phyloP scores from a whole-genome alignment of 2,797 vertebrate genomes.

The Myotis myotis region DNA sequence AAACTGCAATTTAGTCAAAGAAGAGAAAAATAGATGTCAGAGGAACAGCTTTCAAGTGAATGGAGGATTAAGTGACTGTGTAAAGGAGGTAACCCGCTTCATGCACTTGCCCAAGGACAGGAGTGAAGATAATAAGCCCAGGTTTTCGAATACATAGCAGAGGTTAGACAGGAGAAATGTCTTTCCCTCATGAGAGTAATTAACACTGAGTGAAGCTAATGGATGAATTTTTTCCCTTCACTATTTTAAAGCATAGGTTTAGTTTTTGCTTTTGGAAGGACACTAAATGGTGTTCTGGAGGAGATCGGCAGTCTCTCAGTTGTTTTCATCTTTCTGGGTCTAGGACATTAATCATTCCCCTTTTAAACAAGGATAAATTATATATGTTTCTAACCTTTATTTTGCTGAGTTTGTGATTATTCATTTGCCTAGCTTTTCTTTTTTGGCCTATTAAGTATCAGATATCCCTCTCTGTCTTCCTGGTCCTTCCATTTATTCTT shows the following conservation, averaged over 20 bases:
- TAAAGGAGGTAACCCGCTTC: background rate
- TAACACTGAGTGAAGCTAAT: background rate
- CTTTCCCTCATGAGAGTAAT: background rate
- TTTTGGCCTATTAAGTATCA: background rate
- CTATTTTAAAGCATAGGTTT: background rate
- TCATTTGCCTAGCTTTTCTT: background rate
- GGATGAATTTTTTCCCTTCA: background rate
- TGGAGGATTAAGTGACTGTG: background rate
- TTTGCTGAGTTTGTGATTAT: background rate
- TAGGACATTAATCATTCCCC: background rate
- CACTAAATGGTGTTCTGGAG: background rate
- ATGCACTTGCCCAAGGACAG: background rate
- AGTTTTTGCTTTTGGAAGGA: background rate
- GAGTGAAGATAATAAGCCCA: background rate
- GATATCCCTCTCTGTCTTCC: background rate
- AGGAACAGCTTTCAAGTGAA: background rate
- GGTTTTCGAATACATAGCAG: background rate
- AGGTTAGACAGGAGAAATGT: background rate
- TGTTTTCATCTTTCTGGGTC: background rate
- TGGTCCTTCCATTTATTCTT: background rate
- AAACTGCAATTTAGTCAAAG: constrained; percentile 16
- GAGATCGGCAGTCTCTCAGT: background rate
- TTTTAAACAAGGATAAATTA: background rate
- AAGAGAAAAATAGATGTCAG: background rate
- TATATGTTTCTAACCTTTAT: background rate